Percentiles rank a stretch among this genome's conserved stretches.
Evolutionary conservation across 1,140 invertebrate genomes (phyloP).

Genomic region (Magallana gigas): DNA sequence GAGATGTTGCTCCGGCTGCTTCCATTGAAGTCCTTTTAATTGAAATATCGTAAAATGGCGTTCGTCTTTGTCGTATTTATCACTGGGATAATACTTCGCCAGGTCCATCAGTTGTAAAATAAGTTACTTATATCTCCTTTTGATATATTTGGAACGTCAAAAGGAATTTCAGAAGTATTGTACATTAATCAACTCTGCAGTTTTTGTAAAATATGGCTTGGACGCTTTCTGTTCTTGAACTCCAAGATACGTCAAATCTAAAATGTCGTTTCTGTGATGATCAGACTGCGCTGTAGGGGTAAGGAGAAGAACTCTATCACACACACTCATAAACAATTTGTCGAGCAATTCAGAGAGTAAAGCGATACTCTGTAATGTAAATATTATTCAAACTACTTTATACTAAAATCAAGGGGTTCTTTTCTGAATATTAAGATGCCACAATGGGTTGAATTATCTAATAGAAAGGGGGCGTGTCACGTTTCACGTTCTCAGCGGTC

Average conservation of each 20-base stretch:
- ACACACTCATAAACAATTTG: conserved; percentile 31
- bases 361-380: conserved; percentile 26
- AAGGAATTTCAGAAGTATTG: no score
- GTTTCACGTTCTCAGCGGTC: background rate
- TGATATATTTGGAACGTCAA: no score
- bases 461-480: conserved; percentile 29
- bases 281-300: background rate
- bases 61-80: no score
- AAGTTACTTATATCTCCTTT: no score
- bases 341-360: background rate
- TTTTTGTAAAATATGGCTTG: no score
- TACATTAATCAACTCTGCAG: no score
- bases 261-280: no score
- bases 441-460: conserved; percentile 29
- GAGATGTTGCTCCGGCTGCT: conserved; percentile 27
- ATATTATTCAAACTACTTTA: conserved; percentile 37
- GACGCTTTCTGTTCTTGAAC: no score
- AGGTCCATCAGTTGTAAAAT: no score
- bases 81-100: no score
- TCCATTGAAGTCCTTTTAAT: background rate
- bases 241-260: no score
- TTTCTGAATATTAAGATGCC: background rate
- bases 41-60: no score
- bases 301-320: background rate
- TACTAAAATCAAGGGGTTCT: conserved; percentile 7